Base-by-base conservation (phyloP, 2,113 vertebrate genomes). In the Zootoca vivipara region DNA sequence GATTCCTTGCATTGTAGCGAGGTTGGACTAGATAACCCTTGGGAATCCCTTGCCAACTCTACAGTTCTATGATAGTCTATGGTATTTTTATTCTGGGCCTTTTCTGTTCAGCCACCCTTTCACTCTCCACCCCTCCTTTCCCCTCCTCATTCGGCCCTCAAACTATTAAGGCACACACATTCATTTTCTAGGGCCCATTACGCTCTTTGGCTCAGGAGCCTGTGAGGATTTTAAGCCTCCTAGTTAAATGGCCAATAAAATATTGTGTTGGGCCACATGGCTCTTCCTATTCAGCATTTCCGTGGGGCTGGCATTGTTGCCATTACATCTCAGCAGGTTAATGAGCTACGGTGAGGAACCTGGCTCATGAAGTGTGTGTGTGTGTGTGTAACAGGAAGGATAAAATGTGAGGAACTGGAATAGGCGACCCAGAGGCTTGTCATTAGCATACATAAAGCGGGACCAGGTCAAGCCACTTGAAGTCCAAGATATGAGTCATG, bases 241-340 rank as follows among this genome's bases (percentile, higher is more conserved):
- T 75, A 28, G 72, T 85, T 64, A 82, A 42, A 65, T n/a, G 22
- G 56, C 38, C 72, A 77, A 74, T 88, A 78, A 83, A 88, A 56
- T 56, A 42, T 77, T 69, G 16, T 69, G 2, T 6, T 7, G 58
- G 28, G 2, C 42, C 28, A 22, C 3, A n/a, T 16, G n/a, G 18
- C 26, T n/a, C 9, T 16, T 85, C 30, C 24, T 38, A 26, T 64
- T 42, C 35, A 40, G 16, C n/a, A 10, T 8, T 18, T 38, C 7
- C 12, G 62, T 3, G 16, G 58, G 26, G 35, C 16, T 9, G 22
- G 46, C 40, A 1, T 2, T 30, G 26, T 1, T 18, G 15, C 5
- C 13, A 4, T 24, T 33, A 79, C 40, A 24, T 86, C 16, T 81
- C 22, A 2, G 4, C 15, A n/a, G 70, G 33, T 62, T 77, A 83